phyloP scores from a whole-genome alignment of 2,797 vertebrate species.

The Lepilemur septentrionalis region DNA sequence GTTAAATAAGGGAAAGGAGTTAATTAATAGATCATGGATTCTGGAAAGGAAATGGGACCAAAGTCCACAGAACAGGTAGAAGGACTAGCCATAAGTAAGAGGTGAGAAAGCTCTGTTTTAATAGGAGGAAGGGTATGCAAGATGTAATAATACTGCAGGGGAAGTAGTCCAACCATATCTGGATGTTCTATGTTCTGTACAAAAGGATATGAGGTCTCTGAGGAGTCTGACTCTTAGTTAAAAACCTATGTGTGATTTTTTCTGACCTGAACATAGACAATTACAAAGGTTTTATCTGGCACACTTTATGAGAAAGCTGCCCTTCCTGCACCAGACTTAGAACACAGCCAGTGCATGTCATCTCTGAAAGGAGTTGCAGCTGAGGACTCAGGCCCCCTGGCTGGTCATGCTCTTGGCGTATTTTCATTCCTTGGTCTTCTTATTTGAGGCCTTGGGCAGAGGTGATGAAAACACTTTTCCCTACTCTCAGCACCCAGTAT shows the following conservation, averaged over 20 bases:
- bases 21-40: background rate
- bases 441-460: background rate
- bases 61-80: background rate
- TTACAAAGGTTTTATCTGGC: background rate
- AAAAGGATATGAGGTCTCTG: background rate
- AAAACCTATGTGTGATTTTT: background rate
- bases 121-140: background rate
- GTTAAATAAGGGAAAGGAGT: background rate
- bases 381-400: background rate
- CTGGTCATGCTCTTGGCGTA: background rate
- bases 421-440: background rate
- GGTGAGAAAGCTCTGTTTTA: background rate
- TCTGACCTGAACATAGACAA: background rate
- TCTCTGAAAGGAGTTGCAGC: background rate
- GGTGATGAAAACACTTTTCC: background rate
- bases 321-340: background rate
- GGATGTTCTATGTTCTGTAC: background rate
- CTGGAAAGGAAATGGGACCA: background rate
- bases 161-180: background rate
- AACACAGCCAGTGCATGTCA: fast-evolving
- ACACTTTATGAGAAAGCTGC: background rate
- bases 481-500: background rate
- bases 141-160: background rate
- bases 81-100: background rate
- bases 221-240: background rate